These are phyloP conservation scores for Clarias fuscus DNA, from an alignment of 2,797 vertebrate species.

Conservation along the genomic window DNA sequence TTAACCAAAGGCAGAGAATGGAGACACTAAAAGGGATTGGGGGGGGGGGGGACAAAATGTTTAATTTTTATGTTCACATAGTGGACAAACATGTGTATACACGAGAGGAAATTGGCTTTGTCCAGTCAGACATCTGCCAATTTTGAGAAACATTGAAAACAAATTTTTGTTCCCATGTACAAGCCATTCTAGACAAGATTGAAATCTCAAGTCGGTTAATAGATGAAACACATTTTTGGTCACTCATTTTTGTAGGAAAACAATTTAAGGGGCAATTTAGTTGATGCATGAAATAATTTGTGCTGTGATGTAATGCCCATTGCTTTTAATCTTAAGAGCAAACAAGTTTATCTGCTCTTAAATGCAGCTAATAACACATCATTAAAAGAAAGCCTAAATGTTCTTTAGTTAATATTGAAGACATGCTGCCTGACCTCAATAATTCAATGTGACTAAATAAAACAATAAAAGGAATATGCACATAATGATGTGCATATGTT, in stretches of 20 bases:
- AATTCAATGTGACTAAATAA: slow-evolving; percentile 60
- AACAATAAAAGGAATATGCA: slow-evolving; percentile 56
- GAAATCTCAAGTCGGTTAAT: slow-evolving; percentile 72
- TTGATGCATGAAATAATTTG: slow-evolving; percentile 74
- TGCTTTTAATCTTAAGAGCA: slow-evolving; percentile 77
- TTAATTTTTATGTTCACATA: slow-evolving; percentile 71
- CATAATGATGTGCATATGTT: slow-evolving; percentile 50
- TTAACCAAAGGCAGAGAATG: slow-evolving; percentile 71
- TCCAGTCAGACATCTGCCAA: slow-evolving; percentile 63
- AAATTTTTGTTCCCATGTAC: slow-evolving; percentile 70
- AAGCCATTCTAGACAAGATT: slow-evolving; percentile 70
- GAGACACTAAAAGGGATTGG: slow-evolving; percentile 70
- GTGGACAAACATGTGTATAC: slow-evolving; percentile 58
- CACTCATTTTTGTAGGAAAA: slow-evolving; percentile 66
- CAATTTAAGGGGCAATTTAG: slow-evolving; percentile 74
- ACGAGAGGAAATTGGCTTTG: slow-evolving; percentile 59
- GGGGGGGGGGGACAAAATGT: slow-evolving; percentile 57
- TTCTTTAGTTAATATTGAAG: slow-evolving; percentile 71
- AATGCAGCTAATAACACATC: slow-evolving; percentile 72
- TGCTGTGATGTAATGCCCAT: slow-evolving; percentile 74
- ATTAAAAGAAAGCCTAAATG: slow-evolving; percentile 70
- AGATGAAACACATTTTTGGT: slow-evolving; percentile 76
- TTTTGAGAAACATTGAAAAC: slow-evolving; percentile 63
- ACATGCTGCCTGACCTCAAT: slow-evolving; percentile 68
- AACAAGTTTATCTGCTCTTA: slow-evolving; percentile 71